phyloP scores from a whole-genome alignment of 2,888 invertebrate genomes.

The Spodoptera littoralis region DNA sequence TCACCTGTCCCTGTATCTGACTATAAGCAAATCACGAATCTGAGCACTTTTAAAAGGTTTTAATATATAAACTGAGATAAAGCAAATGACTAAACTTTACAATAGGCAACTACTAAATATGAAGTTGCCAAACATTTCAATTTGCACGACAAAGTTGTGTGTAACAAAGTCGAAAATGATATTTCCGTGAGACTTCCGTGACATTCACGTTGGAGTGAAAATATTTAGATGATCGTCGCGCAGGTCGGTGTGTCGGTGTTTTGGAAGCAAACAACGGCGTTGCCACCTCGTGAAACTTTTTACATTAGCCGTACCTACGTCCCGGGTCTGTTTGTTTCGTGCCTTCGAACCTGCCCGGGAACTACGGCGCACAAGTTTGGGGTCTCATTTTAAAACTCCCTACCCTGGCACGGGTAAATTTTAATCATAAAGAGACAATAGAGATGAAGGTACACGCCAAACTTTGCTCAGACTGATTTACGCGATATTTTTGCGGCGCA shows the following conservation, averaged over 20 bases:
- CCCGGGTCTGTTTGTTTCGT: constrained; percentile 79
- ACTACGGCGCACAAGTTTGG: constrained; percentile 80
- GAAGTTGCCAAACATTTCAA: too few relatives aligned
- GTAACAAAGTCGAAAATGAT: constrained; percentile 28
- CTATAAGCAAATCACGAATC: too few relatives aligned
- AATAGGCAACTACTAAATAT: too few relatives aligned
- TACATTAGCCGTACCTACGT: constrained; percentile 78
- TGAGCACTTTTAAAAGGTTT: too few relatives aligned
- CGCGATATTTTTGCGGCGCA: constrained; percentile 65
- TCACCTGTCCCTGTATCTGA: constrained; percentile 3
- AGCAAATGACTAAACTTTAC: too few relatives aligned
- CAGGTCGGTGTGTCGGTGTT: constrained; percentile 77
- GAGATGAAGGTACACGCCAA: constrained; percentile 73
- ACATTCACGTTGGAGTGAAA: constrained; percentile 52
- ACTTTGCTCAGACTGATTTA: constrained; percentile 75
- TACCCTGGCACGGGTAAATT: constrained; percentile 74
- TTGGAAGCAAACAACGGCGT: constrained; percentile 78
- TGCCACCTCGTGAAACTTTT: constrained; percentile 79
- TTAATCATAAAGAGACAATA: constrained; percentile 85
- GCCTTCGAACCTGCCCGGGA: constrained; percentile 75
- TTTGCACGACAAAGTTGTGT: too few relatives aligned
- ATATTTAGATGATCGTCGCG: constrained; percentile 63
- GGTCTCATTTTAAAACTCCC: constrained; percentile 82
- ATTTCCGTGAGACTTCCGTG: constrained; percentile 5
- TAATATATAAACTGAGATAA: too few relatives aligned